Base-by-base conservation (phyloP, 2,888 invertebrate species). In the Archaeoteleia sp. region DNA sequence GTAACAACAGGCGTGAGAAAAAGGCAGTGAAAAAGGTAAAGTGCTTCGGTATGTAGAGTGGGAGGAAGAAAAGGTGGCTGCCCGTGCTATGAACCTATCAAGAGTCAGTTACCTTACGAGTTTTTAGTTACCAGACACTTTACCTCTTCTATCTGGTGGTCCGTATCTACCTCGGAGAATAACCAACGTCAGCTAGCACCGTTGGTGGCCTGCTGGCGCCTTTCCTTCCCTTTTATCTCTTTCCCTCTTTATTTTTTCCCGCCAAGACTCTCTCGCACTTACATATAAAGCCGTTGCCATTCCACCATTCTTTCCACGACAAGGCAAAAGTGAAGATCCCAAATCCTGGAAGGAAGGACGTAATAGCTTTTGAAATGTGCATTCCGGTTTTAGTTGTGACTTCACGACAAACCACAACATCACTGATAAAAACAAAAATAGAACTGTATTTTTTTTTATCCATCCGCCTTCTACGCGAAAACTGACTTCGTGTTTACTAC, bases 121-220 rank as follows among this genome's bases (percentile, higher is more conserved):
- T 81, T 79, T 79, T 81, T 78, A 74, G 76, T 81, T 78, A 80
- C 77, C 74, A 72, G 76, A 74, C 74, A 80, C 74, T 78, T 73
- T 73, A 74, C 72, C 74, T 74, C 70, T 63, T 70, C 73, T 77
- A 74, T 78, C 77, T 76, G 74, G 74, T 77, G 78, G 76, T 74
- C 74, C 76, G 65, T 66, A 73, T 72, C 71, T 71, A 66, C 68
- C 67, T 67, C 63, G 65, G 39, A 63, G 68, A 63, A 68, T 68
- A 70, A 65, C 58, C 60, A 70, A 62, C 66, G 68, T 68, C 63
- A 58, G 66, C 54, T 67, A 51, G 62, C 77, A 67, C 73, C 74
- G 65, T 73, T 73, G 76, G 76, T 76, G 77, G 77, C 68, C 71
- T 70, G 63, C 72, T 61, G 70, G 69, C 72, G 72, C 66, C 74